Base-by-base conservation (phyloP, 2,113 vertebrate species). In the Gopherus flavomarginatus region DNA sequence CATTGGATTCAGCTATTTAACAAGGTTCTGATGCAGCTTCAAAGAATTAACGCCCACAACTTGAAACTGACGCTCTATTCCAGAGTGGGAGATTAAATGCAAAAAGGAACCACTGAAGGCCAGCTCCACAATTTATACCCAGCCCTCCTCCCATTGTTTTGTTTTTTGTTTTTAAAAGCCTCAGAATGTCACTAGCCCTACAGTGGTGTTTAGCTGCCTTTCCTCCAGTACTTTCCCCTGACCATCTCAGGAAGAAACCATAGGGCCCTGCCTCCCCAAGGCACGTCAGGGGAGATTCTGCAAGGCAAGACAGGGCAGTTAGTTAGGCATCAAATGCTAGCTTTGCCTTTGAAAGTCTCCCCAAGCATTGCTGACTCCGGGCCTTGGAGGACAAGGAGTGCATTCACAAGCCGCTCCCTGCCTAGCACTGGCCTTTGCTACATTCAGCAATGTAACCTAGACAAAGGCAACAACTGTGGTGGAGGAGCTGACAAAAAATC, bases 261-360 rank as follows among this genome's bases (percentile, higher is more conserved):
- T 38, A 11, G n/a, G 17, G 17, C 87, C 26, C 31, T 5, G 3
- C 1, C 42, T 2, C 81, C 62, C 24, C 6, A 87, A 42, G 79
- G 50, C 27, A 2, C 26, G 16, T 24, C 19, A 38, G 69, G 53
- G 88, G 29, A 42, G 4, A 2, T 35, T 6, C n/a, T 53, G 85
- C 35, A 44, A 92, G 82, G 38, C 4, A 82, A 16, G 57, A 47
- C 79, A 78, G 6, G 47, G 3, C 10, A 24, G 44, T 1, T 10
- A 1, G 0, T 27, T 75, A 11, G 38, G 35, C 35, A 69, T 12
- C 62, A 13, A 16, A n/a, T 14, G 42, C 35, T 47, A 8, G 0
- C 3, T 21, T 49, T 75, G 38, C 42, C 88, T 89, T 89, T 6
- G 12, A 13, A 85, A 44, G 19, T 54, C 29, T 16, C 11, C n/a